Evolutionary conservation across 2,888 invertebrate species (phyloP).

Genomic region (Boloria euphrosyne): DNA sequence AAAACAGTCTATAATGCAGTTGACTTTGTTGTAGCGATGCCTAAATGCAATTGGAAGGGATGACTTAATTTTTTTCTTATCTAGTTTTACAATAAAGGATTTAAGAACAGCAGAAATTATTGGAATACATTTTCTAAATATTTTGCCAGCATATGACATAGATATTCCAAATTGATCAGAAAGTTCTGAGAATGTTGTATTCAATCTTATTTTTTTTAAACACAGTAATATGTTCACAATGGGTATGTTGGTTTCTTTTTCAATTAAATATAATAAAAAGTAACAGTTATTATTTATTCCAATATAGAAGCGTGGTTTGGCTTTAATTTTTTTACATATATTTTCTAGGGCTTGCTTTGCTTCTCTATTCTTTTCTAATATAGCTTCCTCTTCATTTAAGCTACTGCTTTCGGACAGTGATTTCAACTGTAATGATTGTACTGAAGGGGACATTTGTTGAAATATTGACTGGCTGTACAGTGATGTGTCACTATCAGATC

Average conservation of each 20-base stretch:
- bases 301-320: neutral
- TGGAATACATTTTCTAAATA: slow-evolving; percentile 24
- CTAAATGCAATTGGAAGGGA: slow-evolving; percentile 36
- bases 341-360: neutral
- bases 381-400: slow-evolving; percentile 5
- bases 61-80: slow-evolving; percentile 21
- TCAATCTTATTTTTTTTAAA: slow-evolving; percentile 33
- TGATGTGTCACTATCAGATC: slow-evolving; percentile 5
- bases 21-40: slow-evolving; percentile 28
- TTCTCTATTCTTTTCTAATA: neutral
- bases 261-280: slow-evolving; percentile 7
- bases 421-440: neutral
- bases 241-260: slow-evolving; percentile 1
- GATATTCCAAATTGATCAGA: slow-evolving; percentile 21
- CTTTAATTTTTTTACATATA: neutral
- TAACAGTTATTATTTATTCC: slow-evolving; percentile 1
- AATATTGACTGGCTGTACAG: slow-evolving; percentile 1
- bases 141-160: slow-evolving; percentile 21
- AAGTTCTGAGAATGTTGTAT: slow-evolving; percentile 14
- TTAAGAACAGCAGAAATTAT: slow-evolving; percentile 24
- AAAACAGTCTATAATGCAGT: slow-evolving; percentile 32
- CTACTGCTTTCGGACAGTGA: neutral
- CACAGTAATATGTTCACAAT: slow-evolving; percentile 3
- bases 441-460: neutral
- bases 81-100: slow-evolving; percentile 15